These are phyloP conservation scores for Gonioctena quinquepunctata DNA, from an alignment of 1,140 invertebrate genomes.

Conservation along the genomic window DNA sequence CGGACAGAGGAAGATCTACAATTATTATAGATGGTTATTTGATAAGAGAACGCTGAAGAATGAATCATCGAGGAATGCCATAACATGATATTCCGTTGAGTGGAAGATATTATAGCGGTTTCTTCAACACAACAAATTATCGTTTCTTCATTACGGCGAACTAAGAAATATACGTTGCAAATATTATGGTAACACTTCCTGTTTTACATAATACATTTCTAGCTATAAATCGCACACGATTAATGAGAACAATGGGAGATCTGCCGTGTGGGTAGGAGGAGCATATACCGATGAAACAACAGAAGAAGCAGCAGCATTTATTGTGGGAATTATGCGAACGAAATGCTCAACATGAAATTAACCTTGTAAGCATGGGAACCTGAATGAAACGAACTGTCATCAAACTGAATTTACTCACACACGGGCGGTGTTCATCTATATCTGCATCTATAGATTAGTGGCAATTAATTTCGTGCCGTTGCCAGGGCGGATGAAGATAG, in stretches of 20 bases:
- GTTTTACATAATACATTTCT: not conserved
- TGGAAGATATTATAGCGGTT: not conserved
- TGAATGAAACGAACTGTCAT: not conserved
- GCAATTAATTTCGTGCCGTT: not conserved
- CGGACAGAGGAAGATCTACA: too few relatives aligned
- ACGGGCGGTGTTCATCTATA: not conserved
- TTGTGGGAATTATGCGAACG: not conserved
- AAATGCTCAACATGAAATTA: constrained; percentile 3
- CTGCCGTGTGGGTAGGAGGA: not conserved
- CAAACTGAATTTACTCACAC: not conserved
- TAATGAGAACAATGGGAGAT: constrained; percentile 5
- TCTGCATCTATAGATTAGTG: not conserved
- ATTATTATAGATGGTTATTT: too few relatives aligned
- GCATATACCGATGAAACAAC: not conserved
- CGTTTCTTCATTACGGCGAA: not conserved
- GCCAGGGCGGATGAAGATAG: not conserved
- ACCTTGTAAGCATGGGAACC: not conserved
- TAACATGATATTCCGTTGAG: not conserved
- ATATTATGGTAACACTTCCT: constrained; percentile 1
- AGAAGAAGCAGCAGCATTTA: not conserved
- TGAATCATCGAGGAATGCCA: too few relatives aligned
- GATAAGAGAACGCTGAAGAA: too few relatives aligned
- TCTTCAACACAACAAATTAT: constrained; percentile 1
- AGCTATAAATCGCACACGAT: not conserved
- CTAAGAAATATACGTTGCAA: not conserved